These are phyloP conservation scores for Caenorhabditis japonica DNA, from an alignment of 2,888 invertebrate genomes.

Conservation along the genomic window DNA sequence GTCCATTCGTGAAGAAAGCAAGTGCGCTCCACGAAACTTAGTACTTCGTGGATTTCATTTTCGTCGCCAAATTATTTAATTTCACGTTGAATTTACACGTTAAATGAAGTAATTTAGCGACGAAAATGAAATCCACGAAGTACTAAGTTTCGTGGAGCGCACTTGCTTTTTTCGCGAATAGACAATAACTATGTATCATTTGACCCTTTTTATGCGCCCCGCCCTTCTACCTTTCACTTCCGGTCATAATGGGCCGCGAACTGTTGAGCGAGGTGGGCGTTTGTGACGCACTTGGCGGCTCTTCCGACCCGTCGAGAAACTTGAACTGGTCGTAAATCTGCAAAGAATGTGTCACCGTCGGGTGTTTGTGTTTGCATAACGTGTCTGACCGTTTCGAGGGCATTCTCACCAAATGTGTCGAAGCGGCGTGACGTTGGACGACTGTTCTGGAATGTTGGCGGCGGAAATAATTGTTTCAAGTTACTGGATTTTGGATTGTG, in stretches of 20 bases:
- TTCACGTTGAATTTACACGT: no score
- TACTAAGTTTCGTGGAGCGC: no score
- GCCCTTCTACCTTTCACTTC: constrained; percentile 13
- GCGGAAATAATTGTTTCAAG: no score
- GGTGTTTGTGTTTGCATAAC: constrained; percentile 21
- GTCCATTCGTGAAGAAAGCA: no score
- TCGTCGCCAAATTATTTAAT: no score
- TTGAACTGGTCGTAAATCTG: constrained; percentile 64
- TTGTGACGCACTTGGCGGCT: constrained; percentile 42
- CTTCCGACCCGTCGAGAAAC: constrained; percentile 60
- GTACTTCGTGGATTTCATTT: no score
- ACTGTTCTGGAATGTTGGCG: constrained; percentile 29
- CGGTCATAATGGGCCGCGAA: constrained; percentile 40
- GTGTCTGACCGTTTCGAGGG: constrained; percentile 57
- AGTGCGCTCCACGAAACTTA: no score
- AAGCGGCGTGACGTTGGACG: constrained; percentile 46
- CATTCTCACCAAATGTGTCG: constrained; percentile 63
- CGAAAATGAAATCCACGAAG: no score
- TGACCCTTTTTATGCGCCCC: no score
- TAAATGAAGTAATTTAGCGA: no score
- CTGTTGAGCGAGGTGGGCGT: constrained; percentile 48
- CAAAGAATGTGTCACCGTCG: constrained; percentile 1
- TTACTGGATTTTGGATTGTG: background rate
- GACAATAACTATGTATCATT: no score
- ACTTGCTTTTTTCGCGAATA: no score